phyloP scores from a whole-genome alignment of 2,113 vertebrate species.

The Vulpes ferrilata region DNA sequence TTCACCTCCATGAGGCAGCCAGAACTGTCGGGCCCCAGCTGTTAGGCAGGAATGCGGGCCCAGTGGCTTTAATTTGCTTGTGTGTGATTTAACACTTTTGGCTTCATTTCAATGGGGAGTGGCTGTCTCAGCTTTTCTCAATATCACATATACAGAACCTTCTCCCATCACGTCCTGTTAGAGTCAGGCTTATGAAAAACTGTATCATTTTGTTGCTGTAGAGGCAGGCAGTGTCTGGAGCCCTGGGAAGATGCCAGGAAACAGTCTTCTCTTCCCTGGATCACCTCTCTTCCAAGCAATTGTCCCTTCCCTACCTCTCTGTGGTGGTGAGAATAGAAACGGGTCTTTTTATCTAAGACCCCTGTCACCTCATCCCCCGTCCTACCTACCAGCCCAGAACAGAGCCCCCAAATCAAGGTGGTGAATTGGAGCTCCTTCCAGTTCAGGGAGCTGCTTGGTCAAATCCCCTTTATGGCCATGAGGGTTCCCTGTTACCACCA shows the following conservation, averaged over 20 bases:
- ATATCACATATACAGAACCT: not conserved
- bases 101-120: slow-evolving; percentile 64
- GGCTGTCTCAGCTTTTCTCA: slow-evolving; percentile 62
- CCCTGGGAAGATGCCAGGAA: not conserved
- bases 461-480: not conserved
- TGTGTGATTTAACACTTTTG: slow-evolving; percentile 67
- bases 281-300: not conserved
- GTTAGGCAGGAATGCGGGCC: slow-evolving; percentile 7
- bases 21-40: slow-evolving; percentile 52
- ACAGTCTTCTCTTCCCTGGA: not conserved
- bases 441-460: not conserved
- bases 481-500: not conserved
- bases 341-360: not conserved
- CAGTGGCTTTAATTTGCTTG: slow-evolving; percentile 59
- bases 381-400: too few relatives aligned
- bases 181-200: slow-evolving; percentile 22
- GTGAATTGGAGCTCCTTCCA: not conserved
- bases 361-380: not conserved
- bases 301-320: not conserved
- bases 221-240: not conserved
- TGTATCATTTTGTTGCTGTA: not conserved
- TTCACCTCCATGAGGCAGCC: not conserved
- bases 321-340: not conserved
- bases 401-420: not conserved
- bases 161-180: not conserved